Base-by-base conservation (phyloP, 2,888 invertebrate genomes). In the Apoda limacodes region DNA sequence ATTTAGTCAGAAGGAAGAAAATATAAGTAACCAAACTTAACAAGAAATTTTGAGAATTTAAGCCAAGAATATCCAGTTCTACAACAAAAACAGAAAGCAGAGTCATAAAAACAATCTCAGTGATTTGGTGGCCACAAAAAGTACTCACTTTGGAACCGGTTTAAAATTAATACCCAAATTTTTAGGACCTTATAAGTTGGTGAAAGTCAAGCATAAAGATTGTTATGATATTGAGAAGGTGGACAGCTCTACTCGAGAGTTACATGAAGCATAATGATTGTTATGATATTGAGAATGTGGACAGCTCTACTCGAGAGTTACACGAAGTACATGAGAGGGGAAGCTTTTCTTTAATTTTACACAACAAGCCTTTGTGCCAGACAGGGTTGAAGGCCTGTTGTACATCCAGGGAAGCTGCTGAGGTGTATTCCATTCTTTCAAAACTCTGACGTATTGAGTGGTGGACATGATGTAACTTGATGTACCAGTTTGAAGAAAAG, bases 131-230 rank as follows among this genome's bases (percentile, higher is more conserved):
- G 58, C 56, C 3, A 60, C 61, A 9, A 52, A 60, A 34, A 33
- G 56, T 11, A 60, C 60, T 1, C 58, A 64, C 30, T 55, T 54
- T 35, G 57, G 54, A 3, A 39, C 47, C 7, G 59, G 58, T 1
- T 26, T 56, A 3, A 67, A 67, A 35, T 25, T 65, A 3, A 35
- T 42, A 12, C 27, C 42, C 2, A 61, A 59, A 34, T 62, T 43
- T 32, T 32, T 64, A n/a, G 64, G 61, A 2, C 58, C 60, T 9
- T 59, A 61, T 31, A 34, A 39, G 13, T 34, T 59, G 10, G 32
- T 34, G 14, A 45, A 42, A 28, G 37, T 40, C 1, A 46, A 52
- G 23, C n/a, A 41, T 3, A 52, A 58, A 23, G 50, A 66, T 25
- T 24, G 52, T 9, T 65, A 64, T 30, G 41, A 47, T 9, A 53